Base-by-base conservation (phyloP, 2,888 invertebrate genomes). In the Drosophila pegasa region DNA sequence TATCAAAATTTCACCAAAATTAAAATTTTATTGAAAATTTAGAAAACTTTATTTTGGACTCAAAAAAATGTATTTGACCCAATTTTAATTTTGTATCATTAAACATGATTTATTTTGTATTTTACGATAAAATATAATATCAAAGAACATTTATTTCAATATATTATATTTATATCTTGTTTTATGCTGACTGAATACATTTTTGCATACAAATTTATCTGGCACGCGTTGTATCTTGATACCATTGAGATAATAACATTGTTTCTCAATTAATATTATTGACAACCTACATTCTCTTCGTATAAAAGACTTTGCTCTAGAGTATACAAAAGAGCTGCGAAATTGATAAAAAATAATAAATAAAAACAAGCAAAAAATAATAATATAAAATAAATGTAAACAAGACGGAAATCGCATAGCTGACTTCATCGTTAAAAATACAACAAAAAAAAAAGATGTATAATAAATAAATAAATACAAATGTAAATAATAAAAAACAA, bases 351-450 rank as follows among this genome's bases (percentile, higher is more conserved):
- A 40, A 27, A n/a, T n/a, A n/a, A n/a, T n/a, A n/a, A 33, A 8
- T 20, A 47, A 14, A 35, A 22, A 25, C 35, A 18, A 37, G 35
- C 16, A 45, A 31, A 37, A 31, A 58, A 14, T 52, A 43, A 12
- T 7, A 25, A 31, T 40, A 61, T 14, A 52, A 27, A 37, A 52
- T n/a, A 43, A 64, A 50, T 35, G 33, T 56, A 47, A 64, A 64
- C 27, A 55, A 31, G 10, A 25, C 31, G 18, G 20, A 57, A 59
- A 37, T 38, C 38, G 16, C 18, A 40, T 22, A 18, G 60, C 60
- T 72, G 68, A 76, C 51, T 67, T 77, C 77, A 77, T 75, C 57
- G 35, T 40, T 18, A 25, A 45, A 25, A 14, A 29, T 40, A 41
- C 29, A 40, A 8, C 3, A 55, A 31, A 22, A 29, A 27, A 37